Conservation (phyloP, 1,140 invertebrate genomes). For the Drosophila melanogaster region Release_6_plus_ISO1_MT NT_033777.3:15089001-15089500, state of each 20-base stretch:
- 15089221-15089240: conserved; percentile 17
- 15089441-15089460: conserved; percentile 5
- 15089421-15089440: conserved; percentile 17
- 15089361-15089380: conserved; percentile 33
- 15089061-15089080: background rate
- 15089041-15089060: conserved; percentile 18
- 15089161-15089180: conserved; percentile 19
- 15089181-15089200: conserved; percentile 21
- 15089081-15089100: too few relatives aligned
- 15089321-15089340: conserved; percentile 40
- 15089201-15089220: conserved; percentile 4
- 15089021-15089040: conserved; percentile 23
- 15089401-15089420: conserved; percentile 33
- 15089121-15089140: background rate
- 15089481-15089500: conserved; percentile 18
- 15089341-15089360: conserved; percentile 39
- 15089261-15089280: background rate
- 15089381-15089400: conserved; percentile 35
- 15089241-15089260: conserved; percentile 9
- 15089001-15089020: background rate
- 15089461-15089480: conserved; percentile 14
- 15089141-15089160: conserved; percentile 5
- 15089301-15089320: conserved; percentile 40
- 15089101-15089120: background rate
- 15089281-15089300: conserved; percentile 24